phyloP scores from a whole-genome alignment of 1,140 invertebrate genomes.

The Elysia chlorotica region DNA sequence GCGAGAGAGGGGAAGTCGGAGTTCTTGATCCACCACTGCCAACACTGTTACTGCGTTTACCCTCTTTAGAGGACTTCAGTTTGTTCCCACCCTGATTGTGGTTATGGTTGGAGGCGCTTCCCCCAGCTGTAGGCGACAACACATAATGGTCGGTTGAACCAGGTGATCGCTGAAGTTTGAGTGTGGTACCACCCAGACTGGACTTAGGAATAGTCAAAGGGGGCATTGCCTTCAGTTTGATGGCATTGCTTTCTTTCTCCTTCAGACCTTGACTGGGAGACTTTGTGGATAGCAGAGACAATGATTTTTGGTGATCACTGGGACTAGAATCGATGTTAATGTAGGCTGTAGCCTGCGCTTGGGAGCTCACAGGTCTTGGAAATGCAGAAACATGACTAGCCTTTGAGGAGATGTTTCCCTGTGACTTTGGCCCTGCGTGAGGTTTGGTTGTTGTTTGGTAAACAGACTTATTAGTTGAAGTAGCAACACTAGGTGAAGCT shows the following conservation, averaged over 20 bases:
- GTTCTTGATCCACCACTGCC: not conserved
- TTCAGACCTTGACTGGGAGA: not conserved
- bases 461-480: too few relatives aligned
- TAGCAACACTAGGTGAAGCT: too few relatives aligned
- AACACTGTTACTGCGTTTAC: not conserved
- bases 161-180: slow-evolving; percentile 20
- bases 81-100: not conserved
- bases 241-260: not conserved
- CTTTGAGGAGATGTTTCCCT: too few relatives aligned
- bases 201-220: slow-evolving; percentile 18
- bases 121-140: not conserved
- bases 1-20: not conserved
- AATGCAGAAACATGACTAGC: too few relatives aligned
- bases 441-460: too few relatives aligned
- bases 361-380: too few relatives aligned
- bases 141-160: slow-evolving; percentile 21
- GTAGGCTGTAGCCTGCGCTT: too few relatives aligned
- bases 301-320: too few relatives aligned
- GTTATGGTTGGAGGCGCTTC: not conserved
- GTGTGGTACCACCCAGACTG: slow-evolving; percentile 1
- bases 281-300: not conserved
- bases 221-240: slow-evolving; percentile 8
- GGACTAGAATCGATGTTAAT: too few relatives aligned
- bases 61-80: not conserved
- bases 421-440: too few relatives aligned